These are phyloP conservation scores for Spheniscus humboldti DNA, from an alignment of 2,797 vertebrate species.

Conservation along the genomic window DNA sequence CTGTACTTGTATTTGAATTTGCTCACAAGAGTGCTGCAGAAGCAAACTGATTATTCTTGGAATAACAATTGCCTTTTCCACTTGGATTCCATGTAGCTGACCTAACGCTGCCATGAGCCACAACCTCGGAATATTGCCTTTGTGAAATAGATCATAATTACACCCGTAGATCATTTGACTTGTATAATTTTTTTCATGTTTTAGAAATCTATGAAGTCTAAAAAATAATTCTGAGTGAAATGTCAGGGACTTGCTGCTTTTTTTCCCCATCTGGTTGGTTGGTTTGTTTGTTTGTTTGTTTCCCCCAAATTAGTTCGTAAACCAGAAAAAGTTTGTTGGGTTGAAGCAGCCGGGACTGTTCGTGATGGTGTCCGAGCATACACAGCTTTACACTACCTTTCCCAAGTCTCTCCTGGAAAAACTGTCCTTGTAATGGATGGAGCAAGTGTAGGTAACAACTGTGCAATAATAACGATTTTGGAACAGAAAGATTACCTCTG, in stretches of 20 bases:
- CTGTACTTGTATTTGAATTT: not conserved
- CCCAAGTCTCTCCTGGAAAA: constrained; percentile 81
- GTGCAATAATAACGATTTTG: not conserved
- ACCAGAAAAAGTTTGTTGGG: constrained; percentile 86
- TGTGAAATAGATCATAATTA: not conserved
- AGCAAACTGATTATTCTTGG: not conserved
- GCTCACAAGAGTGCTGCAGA: not conserved
- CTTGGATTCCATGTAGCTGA: not conserved
- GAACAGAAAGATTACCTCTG: not conserved
- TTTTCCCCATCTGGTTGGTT: not conserved
- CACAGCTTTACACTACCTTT: constrained; percentile 89
- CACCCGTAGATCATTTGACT: not conserved
- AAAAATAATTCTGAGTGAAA: not conserved
- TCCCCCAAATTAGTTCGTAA: constrained; percentile 79
- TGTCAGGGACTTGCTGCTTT: not conserved
- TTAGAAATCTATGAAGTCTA: not conserved
- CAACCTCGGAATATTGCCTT: not conserved
- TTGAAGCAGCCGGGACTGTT: constrained; percentile 80
- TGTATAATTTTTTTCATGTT: not conserved
- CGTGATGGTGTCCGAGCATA: constrained; percentile 87
- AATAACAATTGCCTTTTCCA: not conserved
- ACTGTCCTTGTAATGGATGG: constrained; percentile 90
- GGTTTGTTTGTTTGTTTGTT: not conserved
- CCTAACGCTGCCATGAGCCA: not conserved
- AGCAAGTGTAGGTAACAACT: constrained; percentile 83